Base-by-base conservation (phyloP, 2,888 invertebrate genomes). In the Parnassius smintheus region DNA sequence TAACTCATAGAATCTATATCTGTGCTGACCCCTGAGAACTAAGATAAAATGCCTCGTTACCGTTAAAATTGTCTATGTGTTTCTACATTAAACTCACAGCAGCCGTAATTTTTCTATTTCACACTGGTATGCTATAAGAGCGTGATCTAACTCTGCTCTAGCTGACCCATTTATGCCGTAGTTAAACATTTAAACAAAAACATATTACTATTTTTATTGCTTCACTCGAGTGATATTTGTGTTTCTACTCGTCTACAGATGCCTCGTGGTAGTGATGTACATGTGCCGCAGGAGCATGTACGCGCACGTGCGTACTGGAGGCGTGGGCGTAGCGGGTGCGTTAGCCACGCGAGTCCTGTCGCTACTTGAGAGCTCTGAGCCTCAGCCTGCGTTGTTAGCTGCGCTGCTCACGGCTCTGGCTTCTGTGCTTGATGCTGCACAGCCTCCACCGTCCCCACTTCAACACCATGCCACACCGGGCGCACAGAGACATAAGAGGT, bases 231-330 rank as follows among this genome's bases (percentile, higher is more conserved):
- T 18, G 1, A 18, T 18, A 18, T 25, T 25, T 7, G 35, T 35
- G 7, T 7, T 35, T 35, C 35, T 7, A 35, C 35, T 35, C 35
- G 7, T 49, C 18, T 9, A 11, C 83, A 96, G 97, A 76, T 96
- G 98, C 66, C 96, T 98, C 77, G 95, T 98, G 70, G 90, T 98
- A 65, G 88, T 98, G 68, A 96, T 97, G 68, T 97, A 96, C 85
- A 93, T 98, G 90, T 96, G 96, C 62, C 96, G 97, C 74, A 96
- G 96, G 80, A 96, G 95, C 66, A 90, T 96, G 74, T 82, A 80
- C 76, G 88, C 92, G 8, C 91, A 91, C 85, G 9, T 54, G 42
- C 67, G 67, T 72, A 59, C 90, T 90, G 4, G 93, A 94, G 64
- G 92, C 94, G 56, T 94, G 93, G 81, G 68, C 91, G 93, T 72